These are phyloP conservation scores for Mesochorus sp. DNA, from an alignment of 2,888 invertebrate genomes.

Conservation along the genomic window DNA sequence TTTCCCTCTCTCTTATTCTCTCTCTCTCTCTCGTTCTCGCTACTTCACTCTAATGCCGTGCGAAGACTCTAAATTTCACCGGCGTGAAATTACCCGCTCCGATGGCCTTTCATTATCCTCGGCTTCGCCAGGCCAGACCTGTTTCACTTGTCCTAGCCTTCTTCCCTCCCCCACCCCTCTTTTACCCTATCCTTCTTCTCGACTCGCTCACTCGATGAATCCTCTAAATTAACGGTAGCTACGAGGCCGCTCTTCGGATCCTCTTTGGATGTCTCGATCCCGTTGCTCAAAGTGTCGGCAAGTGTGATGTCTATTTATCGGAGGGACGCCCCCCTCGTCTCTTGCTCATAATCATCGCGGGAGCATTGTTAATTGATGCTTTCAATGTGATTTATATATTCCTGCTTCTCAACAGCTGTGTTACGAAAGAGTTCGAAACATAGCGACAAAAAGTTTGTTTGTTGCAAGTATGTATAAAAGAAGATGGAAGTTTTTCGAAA, in stretches of 20 bases:
- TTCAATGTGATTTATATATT: slow-evolving; percentile 27
- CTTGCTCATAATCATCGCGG: slow-evolving; percentile 13
- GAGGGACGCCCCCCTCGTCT: neutral
- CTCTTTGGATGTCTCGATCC: slow-evolving; percentile 56
- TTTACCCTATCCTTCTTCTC: neutral
- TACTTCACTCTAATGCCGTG: slow-evolving; percentile 56
- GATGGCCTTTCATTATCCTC: slow-evolving; percentile 64
- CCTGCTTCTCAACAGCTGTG: slow-evolving; percentile 21
- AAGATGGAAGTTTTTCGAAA: too few species aligned
- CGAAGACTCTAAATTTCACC: slow-evolving; percentile 66
- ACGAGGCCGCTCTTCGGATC: slow-evolving; percentile 25
- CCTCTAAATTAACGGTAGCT: slow-evolving; percentile 63
- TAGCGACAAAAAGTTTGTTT: too few species aligned
- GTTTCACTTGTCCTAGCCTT: slow-evolving; percentile 12
- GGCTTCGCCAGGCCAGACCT: slow-evolving; percentile 33
- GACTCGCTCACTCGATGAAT: slow-evolving; percentile 15
- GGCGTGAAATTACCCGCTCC: slow-evolving; percentile 65
- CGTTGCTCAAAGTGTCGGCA: slow-evolving; percentile 55
- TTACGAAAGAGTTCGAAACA: slow-evolving; percentile 14
- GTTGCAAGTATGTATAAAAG: too few species aligned
- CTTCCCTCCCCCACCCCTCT: too few species aligned
- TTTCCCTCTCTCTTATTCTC: too few species aligned
- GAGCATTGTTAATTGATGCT: slow-evolving; percentile 39
- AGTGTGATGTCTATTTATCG: slow-evolving; percentile 36
- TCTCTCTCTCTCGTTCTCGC: too few species aligned